Evolutionary conservation across 2,888 invertebrate genomes (phyloP).

Genomic region (Eilema depressum): DNA sequence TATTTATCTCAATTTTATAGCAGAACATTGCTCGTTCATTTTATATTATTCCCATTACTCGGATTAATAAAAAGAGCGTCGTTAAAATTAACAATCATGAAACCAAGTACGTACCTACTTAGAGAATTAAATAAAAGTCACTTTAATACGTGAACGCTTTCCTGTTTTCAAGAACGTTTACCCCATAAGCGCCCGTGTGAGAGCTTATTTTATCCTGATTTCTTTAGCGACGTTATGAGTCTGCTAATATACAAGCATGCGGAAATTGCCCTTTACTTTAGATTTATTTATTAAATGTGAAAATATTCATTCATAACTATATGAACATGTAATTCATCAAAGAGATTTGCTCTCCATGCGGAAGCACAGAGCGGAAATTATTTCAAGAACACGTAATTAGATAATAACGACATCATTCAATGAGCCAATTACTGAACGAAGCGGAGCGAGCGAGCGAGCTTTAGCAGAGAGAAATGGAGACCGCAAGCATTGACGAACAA

Average conservation of each 20-base stretch:
- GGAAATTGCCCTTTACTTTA: slow-evolving; percentile 9
- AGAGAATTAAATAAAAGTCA: slow-evolving; percentile 21
- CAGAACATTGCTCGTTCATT: slow-evolving; percentile 13
- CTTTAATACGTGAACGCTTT: slow-evolving; percentile 23
- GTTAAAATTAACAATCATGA: slow-evolving; percentile 29
- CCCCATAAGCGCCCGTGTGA: slow-evolving; percentile 14
- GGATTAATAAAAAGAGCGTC: slow-evolving; percentile 25
- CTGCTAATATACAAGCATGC: slow-evolving; percentile 9
- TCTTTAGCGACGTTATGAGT: slow-evolving; percentile 10
- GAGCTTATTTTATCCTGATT: slow-evolving; percentile 19
- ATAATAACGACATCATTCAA: slow-evolving; percentile 60
- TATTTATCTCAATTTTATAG: not conserved
- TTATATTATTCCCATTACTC: slow-evolving; percentile 21
- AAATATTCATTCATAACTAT: slow-evolving; percentile 12
- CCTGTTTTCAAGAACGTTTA: slow-evolving; percentile 23
- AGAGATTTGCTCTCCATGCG: slow-evolving; percentile 30
- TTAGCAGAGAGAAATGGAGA: slow-evolving; percentile 30
- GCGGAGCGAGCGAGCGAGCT: slow-evolving; percentile 31
- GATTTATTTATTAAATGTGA: slow-evolving; percentile 14
- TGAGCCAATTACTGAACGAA: slow-evolving; percentile 61
- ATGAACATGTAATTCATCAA: slow-evolving; percentile 25
- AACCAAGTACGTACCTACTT: slow-evolving; percentile 13
- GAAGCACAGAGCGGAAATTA: slow-evolving; percentile 40
- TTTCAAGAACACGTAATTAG: slow-evolving; percentile 59
- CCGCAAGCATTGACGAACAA: slow-evolving; percentile 57